phyloP scores from a whole-genome alignment of 2,888 invertebrate genomes.

The Nesidiocoris tenuis region DNA sequence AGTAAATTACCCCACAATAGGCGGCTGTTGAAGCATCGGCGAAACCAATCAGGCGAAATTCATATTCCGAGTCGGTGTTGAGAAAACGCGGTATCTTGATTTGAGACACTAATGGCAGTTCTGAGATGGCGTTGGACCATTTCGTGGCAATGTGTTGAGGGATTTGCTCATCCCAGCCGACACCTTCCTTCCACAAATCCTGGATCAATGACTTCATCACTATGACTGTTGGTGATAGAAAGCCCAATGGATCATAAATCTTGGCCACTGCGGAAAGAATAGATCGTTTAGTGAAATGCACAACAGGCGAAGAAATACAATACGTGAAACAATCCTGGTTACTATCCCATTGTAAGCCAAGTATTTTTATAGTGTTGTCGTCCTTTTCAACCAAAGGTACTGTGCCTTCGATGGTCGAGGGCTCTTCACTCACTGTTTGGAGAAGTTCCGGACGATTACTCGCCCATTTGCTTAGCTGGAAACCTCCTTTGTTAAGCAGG shows the following conservation, averaged over 20 bases:
- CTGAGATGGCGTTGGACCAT: background rate
- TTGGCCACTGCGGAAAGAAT: constrained; percentile 42
- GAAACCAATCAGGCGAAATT: constrained; percentile 10
- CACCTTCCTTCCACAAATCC: constrained; percentile 17
- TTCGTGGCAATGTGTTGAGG: background rate
- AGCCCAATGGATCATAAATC: constrained; percentile 19
- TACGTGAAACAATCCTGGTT: constrained; percentile 44
- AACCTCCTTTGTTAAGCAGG: constrained; percentile 5
- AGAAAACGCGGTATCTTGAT: constrained; percentile 24
- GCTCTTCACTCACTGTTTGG: background rate
- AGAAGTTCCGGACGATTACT: constrained; percentile 14
- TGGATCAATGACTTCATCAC: background rate
- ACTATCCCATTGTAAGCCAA: constrained; percentile 48
- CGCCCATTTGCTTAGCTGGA: constrained; percentile 36
- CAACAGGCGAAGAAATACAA: constrained; percentile 2
- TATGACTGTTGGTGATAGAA: constrained; percentile 14
- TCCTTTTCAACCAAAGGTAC: background rate
- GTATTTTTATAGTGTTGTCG: constrained; percentile 42
- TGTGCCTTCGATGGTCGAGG: background rate
- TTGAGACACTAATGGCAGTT: background rate
- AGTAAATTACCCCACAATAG: constrained; percentile 1
- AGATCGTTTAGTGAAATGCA: constrained; percentile 46
- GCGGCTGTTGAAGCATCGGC: constrained; percentile 12
- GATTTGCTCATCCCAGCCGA: constrained; percentile 5
- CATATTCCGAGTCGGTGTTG: too few relatives aligned